Conservation (phyloP, 2,797 vertebrate genomes). For the Glyptemys insculpta region DNA sequence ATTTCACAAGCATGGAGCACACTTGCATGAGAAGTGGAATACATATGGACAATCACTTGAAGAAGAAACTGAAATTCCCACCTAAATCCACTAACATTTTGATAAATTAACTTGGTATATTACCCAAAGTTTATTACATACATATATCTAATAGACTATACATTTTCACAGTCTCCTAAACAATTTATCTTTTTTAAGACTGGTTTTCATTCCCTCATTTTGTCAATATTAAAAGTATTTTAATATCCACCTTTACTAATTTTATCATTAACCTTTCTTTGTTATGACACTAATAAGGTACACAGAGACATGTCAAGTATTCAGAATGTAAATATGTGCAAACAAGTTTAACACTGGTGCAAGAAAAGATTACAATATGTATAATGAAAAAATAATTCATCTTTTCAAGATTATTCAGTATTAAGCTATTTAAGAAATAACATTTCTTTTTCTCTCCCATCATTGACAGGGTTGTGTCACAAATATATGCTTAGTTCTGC, state of each 20-base stretch:
- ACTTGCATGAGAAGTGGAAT: neutral
- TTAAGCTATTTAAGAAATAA: conserved; percentile 24
- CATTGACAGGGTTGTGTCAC: conserved; percentile 36
- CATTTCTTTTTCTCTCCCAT: conserved; percentile 17
- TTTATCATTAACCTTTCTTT: neutral
- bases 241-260: neutral
- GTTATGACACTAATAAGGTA: neutral
- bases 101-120: neutral
- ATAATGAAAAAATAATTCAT: neutral
- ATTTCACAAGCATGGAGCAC: no score
- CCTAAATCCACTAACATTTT: neutral
- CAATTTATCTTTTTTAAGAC: neutral
- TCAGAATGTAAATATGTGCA: neutral
- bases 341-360: neutral
- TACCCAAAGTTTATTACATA: neutral
- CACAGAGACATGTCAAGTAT: neutral
- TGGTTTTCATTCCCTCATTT: neutral
- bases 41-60: neutral
- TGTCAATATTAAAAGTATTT: neutral
- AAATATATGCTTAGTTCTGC: conserved; percentile 69
- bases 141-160: neutral
- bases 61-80: neutral
- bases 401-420: conserved; percentile 36
- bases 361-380: neutral
- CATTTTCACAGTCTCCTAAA: neutral